Percentiles rank a stretch among this genome's conserved stretches.
Evolutionary conservation across 1,140 invertebrate genomes (phyloP).

Genomic region (Cyclina sinensis): DNA sequence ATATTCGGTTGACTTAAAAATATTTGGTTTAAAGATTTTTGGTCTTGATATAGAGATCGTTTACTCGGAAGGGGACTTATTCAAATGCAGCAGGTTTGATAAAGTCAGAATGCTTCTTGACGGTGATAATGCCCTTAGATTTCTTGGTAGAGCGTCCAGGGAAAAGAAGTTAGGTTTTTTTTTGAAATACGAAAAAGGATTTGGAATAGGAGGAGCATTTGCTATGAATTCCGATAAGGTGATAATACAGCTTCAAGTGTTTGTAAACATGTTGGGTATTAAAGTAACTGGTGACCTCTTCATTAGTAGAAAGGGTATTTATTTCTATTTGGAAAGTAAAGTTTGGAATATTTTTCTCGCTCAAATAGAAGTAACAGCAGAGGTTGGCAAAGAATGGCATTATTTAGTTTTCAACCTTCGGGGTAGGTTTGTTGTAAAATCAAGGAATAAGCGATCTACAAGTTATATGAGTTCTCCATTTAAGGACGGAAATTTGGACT

Average conservation of each 20-base stretch:
- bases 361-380: constrained; percentile 38
- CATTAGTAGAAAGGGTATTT: constrained; percentile 32
- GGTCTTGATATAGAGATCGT: constrained; percentile 36
- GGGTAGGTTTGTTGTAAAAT: constrained; percentile 41
- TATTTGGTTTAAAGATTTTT: constrained; percentile 7
- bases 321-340: constrained; percentile 53
- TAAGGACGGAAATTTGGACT: neutral
- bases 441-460: neutral
- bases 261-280: constrained; percentile 33
- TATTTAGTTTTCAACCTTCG: constrained; percentile 23
- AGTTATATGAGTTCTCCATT: neutral
- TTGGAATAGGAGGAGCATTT: constrained; percentile 36
- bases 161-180: constrained; percentile 30
- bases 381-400: constrained; percentile 43
- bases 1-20: neutral
- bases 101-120: constrained; percentile 32
- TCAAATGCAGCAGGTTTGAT: constrained; percentile 43
- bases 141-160: neutral
- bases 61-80: constrained; percentile 32
- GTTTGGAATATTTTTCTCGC: constrained; percentile 54
- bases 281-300: constrained; percentile 6
- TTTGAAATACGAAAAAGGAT: constrained; percentile 1
- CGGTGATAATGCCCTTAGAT: constrained; percentile 31
- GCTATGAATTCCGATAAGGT: neutral
- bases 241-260: constrained; percentile 9